Percentiles rank a stretch among this genome's conserved stretches.
These are phyloP conservation scores for Falco columbarius DNA, from an alignment of 2,797 vertebrate species.

Conservation along the genomic window DNA sequence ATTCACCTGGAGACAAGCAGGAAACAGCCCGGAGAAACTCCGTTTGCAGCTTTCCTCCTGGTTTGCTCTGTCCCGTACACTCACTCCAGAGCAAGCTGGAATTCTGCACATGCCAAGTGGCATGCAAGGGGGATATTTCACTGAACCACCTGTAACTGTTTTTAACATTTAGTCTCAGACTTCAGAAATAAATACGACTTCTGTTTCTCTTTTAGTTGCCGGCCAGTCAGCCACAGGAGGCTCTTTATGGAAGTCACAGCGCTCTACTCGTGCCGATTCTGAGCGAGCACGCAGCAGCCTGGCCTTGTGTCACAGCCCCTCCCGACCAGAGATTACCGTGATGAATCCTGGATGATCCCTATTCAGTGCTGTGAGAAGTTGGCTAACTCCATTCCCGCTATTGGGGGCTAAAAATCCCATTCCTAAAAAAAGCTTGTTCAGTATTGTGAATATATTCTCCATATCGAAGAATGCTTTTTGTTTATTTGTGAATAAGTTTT, in stretches of 20 bases:
- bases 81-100: background rate
- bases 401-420: background rate
- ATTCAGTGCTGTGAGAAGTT: background rate
- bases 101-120: background rate
- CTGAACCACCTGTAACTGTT: background rate
- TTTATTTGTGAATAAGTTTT: background rate
- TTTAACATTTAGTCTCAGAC: background rate
- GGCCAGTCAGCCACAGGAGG: background rate
- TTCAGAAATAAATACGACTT: background rate
- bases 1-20: background rate
- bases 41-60: background rate
- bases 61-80: fast-evolving
- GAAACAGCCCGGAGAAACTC: background rate
- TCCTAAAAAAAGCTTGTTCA: background rate
- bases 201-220: background rate
- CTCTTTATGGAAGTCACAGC: background rate
- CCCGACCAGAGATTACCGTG: background rate
- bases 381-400: background rate
- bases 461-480: background rate
- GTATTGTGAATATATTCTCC: background rate
- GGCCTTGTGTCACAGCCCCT: background rate
- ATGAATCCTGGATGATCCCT: background rate
- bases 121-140: background rate
- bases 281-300: background rate
- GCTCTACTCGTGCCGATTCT: background rate